Evolutionary conservation across 2,113 vertebrate species (phyloP), one percentile per base, ranked within the genome.

Genomic region (Ascaphus truei): DNA sequence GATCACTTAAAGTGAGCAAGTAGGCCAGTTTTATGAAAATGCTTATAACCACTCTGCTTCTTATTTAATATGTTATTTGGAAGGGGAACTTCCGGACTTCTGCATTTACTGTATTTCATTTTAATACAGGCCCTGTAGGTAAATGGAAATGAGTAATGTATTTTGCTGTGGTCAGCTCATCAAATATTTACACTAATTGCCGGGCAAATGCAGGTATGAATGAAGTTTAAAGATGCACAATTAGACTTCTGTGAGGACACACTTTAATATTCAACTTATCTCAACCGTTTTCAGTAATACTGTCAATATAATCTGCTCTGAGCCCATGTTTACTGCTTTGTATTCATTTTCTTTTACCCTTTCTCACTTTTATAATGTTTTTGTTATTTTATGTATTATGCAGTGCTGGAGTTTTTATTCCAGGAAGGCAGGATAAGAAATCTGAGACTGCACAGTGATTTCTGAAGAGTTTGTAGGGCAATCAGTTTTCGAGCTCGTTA

Each of bases 151-250:
- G 18, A 52, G 20, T 64, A 23, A 36, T 64, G 59, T 64, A 25
- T 64, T 64, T 51, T 4, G 31, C 8, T 58, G 13, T 48, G 47
- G 33, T 33, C 39, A 37, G 20, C 18, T 25, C 41, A 68, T 68
- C 20, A 47, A 68, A 59, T 59, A 68, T 68, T 68, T 13, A 68
- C 41, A 34, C 26, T 56, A 66, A 31, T 45, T 56, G 7, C 39
- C 31, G 34, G 22, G 25, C 41, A 53, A 12, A 34, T 56, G 39
- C 30, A 53, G 53, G 53, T 55, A 33, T 7, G 27, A 36, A 23
- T 11, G 20, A 57, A 43, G 55, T 23, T 47, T 50, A 18, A n/a
- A 56, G 36, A 56, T 26, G 36, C 39, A 23, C 36, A 56, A 66
- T 66, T 31, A 67, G 34, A 29, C 7, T 4, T 41, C 50, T 41